phyloP scores from a whole-genome alignment of 2,888 invertebrate species.

The Proisotoma minuta region DNA sequence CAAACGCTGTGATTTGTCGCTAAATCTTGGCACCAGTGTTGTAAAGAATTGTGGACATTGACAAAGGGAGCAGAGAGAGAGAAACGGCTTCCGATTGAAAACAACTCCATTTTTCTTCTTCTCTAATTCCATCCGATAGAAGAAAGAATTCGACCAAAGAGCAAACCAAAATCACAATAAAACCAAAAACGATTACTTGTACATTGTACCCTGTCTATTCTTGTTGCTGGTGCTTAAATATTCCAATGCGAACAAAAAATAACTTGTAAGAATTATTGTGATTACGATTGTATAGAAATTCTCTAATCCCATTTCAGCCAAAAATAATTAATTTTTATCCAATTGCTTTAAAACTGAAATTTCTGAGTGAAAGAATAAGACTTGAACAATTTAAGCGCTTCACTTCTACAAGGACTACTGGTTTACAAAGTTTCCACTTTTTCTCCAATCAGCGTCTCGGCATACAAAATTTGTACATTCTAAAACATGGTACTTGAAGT shows the following conservation, averaged over 20 bases:
- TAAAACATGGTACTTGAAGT: constrained; percentile 48
- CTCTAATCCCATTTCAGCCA: too few species aligned
- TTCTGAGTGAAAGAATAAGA: too few species aligned
- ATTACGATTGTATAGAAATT: too few species aligned
- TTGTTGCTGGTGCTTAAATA: constrained; percentile 27
- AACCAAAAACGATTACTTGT: constrained; percentile 5
- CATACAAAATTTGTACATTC: too few species aligned
- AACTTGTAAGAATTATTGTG: too few species aligned
- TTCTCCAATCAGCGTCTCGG: too few species aligned
- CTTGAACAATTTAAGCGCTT: too few species aligned
- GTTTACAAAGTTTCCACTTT: too few species aligned
- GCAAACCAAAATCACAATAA: background rate
- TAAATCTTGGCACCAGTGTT: constrained; percentile 5
- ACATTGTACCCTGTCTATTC: constrained; percentile 11
- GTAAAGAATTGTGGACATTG: background rate
- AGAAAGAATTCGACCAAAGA: background rate
- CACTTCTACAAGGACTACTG: too few species aligned
- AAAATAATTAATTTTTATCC: too few species aligned
- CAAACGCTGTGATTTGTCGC: constrained; percentile 2
- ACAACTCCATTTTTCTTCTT: constrained; percentile 16
- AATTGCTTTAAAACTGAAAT: too few species aligned
- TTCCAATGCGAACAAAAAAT: too few species aligned
- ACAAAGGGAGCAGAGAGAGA: constrained; percentile 10
- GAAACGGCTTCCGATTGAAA: constrained; percentile 21
- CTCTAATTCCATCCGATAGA: background rate